Evolutionary conservation across 2,888 invertebrate genomes (phyloP).

Genomic region (Baronia brevicornis): DNA sequence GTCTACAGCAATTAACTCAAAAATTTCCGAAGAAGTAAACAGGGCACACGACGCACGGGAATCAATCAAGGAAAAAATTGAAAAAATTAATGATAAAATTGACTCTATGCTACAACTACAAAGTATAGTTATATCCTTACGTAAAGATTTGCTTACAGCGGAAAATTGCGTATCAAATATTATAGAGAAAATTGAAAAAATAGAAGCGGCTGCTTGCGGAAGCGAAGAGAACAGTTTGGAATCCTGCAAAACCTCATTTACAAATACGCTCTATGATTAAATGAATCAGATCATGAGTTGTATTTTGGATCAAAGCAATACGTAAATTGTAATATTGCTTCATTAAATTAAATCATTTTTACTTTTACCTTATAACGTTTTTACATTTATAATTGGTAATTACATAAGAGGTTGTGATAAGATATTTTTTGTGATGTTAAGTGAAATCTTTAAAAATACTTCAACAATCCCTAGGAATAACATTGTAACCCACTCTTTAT

Average conservation of each 20-base stretch:
- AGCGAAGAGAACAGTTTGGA: slow-evolving; percentile 26
- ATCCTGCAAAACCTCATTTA: slow-evolving; percentile 27
- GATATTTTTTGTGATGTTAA: no score
- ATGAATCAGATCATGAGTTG: neutral
- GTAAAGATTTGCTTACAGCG: slow-evolving; percentile 32
- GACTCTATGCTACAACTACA: slow-evolving; percentile 45
- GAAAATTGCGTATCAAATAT: slow-evolving; percentile 32
- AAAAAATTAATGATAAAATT: slow-evolving; percentile 44
- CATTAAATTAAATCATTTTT: no score
- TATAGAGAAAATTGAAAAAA: slow-evolving; percentile 33
- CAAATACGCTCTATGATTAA: slow-evolving; percentile 11
- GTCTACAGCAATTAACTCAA: slow-evolving; percentile 35
- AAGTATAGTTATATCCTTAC: slow-evolving; percentile 32
- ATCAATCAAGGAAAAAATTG: slow-evolving; percentile 37
- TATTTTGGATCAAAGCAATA: slow-evolving; percentile 1
- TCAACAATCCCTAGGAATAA: no score
- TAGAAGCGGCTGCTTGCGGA: slow-evolving; percentile 27
- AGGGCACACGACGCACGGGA: slow-evolving; percentile 35
- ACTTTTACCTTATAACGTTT: no score
- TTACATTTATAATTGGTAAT: slow-evolving; percentile 16
- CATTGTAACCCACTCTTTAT: no score
- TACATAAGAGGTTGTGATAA: slow-evolving; percentile 21
- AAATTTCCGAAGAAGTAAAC: slow-evolving; percentile 38
- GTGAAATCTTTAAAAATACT: no score
- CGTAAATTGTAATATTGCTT: no score